These are phyloP conservation scores for Meriones unguiculatus DNA, from an alignment of 2,113 vertebrate genomes.

Conservation along the genomic window DNA sequence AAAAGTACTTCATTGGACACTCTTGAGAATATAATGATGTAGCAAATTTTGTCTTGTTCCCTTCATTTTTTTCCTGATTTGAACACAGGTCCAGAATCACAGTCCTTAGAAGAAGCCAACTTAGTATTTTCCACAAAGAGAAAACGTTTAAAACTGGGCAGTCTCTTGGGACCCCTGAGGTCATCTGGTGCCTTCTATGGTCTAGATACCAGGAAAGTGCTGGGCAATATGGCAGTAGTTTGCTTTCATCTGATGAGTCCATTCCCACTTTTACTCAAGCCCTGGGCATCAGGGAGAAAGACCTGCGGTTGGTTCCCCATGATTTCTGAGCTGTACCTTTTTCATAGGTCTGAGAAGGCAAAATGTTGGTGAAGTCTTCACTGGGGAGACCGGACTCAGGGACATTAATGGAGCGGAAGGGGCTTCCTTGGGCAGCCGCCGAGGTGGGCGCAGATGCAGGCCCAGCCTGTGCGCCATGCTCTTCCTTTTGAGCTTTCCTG, in stretches of 20 bases:
- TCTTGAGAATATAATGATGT: neutral
- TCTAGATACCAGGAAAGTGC: constrained; percentile 13
- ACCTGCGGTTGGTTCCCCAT: neutral
- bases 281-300: neutral
- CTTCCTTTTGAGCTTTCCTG: constrained; percentile 90
- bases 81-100: neutral
- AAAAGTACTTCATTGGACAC: neutral
- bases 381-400: constrained; percentile 87
- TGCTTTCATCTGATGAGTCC: neutral
- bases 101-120: constrained; percentile 32
- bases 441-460: constrained; percentile 78
- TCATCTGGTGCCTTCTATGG: constrained; percentile 1
- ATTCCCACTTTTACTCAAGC: neutral
- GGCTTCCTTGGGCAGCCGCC: constrained; percentile 87
- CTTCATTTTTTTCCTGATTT: neutral
- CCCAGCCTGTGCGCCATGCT: constrained; percentile 86
- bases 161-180: neutral
- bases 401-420: constrained; percentile 88
- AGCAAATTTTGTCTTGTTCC: neutral
- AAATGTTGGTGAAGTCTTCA: constrained; percentile 88
- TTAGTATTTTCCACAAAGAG: neutral
- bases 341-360: constrained; percentile 88
- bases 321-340: constrained; percentile 85
- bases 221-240: neutral
- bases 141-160: neutral